Evolutionary conservation across 2,888 invertebrate genomes (phyloP), one percentile per base, ranked within the genome.

Genomic region (Cosmorhoe ocellata): DNA sequence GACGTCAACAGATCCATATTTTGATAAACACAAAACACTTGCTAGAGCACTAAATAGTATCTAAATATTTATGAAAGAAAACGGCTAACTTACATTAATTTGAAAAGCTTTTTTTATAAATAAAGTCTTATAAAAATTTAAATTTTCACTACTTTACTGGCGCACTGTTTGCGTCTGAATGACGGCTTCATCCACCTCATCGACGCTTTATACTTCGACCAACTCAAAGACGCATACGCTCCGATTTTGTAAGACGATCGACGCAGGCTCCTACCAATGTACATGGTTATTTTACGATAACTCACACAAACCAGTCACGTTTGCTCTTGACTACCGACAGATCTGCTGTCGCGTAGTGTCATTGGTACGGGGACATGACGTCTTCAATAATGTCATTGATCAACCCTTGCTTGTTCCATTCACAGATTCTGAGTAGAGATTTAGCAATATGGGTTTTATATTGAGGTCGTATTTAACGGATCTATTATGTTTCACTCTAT

Each of bases 131-230:
- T 57, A 48, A 66, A 57, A 61, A 66, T 18, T 68, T 65, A 74
- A 72, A 70, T 76, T 71, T 74, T 78, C 76, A 84, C 85, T 66
- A 81, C 84, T 83, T 80, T 74, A 80, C 85, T 64, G 80, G 74
- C 77, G 80, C 88, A 81, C 72, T 81, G 87, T 79, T 81, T 81
- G 84, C 79, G 82, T 81, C 74, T 79, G 89, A 90, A 88, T 90
- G 90, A 74, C 81, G 81, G 72, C 77, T 71, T 79, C 74, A 74
- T 76, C 81, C 73, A 81, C 84, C 75, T 77, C 81, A 68, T 67
- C 84, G 65, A 71, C 75, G 79, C 81, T 89, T 90, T 90, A 90
- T 90, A 90, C 84, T 81, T 88, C 81, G 79, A 84, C 81, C 83
- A 77, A 76, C 71, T 73, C 74, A 86, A 89, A 89, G 88, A 84